These are phyloP conservation scores for Trichogramma evanescens DNA, from an alignment of 2,888 invertebrate genomes.

Conservation along the genomic window DNA sequence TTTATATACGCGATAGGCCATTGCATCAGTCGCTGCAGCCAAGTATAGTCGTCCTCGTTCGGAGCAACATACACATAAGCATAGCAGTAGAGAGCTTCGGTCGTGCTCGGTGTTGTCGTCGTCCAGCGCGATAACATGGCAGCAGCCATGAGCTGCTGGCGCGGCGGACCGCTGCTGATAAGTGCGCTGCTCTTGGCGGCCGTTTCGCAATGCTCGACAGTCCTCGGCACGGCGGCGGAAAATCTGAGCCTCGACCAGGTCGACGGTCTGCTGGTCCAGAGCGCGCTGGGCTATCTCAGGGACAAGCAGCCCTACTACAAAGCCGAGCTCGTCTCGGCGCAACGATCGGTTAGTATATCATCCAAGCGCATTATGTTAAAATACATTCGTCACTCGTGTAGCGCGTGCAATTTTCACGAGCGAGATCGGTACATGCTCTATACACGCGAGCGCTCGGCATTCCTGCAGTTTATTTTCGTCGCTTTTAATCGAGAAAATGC, in stretches of 20 bases:
- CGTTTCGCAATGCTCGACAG: not conserved
- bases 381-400: not conserved
- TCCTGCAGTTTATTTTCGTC: too few species aligned
- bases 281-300: conserved; percentile 35
- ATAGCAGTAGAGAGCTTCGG: too few species aligned
- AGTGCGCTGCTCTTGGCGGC: not conserved
- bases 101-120: too few species aligned
- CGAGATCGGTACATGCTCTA: too few species aligned
- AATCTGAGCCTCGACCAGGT: conserved; percentile 31
- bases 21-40: too few species aligned
- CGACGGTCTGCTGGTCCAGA: conserved; percentile 29
- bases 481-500: too few species aligned
- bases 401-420: not conserved
- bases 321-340: conserved; percentile 36
- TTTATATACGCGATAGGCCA: too few species aligned
- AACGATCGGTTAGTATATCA: conserved; percentile 33
- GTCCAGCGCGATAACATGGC: not conserved
- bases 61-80: too few species aligned
- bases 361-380: not conserved
- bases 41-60: too few species aligned
- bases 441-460: too few species aligned
- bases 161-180: too few species aligned
- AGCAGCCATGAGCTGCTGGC: not conserved
- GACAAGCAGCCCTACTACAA: conserved; percentile 31
- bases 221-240: conserved; percentile 9